Percentiles rank a stretch among this genome's conserved stretches.
Conservation (phyloP, 2,888 invertebrate species). For the Iselma pallidipennis region DNA sequence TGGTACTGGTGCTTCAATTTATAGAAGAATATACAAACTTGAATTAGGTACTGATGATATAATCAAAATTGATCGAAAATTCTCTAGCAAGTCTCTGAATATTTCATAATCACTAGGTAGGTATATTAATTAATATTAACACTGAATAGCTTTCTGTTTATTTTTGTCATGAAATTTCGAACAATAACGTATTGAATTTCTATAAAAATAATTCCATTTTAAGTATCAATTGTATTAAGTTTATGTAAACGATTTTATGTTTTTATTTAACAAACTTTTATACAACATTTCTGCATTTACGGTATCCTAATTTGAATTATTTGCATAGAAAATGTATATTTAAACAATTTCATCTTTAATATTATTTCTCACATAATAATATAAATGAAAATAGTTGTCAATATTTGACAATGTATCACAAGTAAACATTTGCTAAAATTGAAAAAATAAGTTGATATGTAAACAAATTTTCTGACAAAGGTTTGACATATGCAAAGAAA, state of each 20-base stretch:
- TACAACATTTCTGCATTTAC: conserved; percentile 5
- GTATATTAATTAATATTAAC: background rate
- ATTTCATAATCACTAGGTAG: background rate
- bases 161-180: background rate
- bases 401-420: conserved; percentile 25
- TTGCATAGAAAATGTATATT: conserved; percentile 7
- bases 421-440: conserved; percentile 29
- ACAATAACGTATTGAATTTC: background rate
- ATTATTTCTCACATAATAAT: conserved; percentile 23
- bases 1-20: background rate
- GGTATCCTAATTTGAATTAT: conserved; percentile 3
- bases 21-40: background rate
- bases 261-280: background rate
- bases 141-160: background rate
- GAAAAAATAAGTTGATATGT: conserved; percentile 23
- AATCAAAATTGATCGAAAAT: background rate
- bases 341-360: conserved; percentile 9
- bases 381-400: conserved; percentile 26
- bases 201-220: background rate
- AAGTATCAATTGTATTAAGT: background rate
- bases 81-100: background rate
- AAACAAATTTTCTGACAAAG: conserved; percentile 25
- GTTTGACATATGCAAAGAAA: conserved; percentile 24
- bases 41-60: background rate
- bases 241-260: background rate